These are phyloP conservation scores for Halcyon chelicuti DNA, from an alignment of 2,797 vertebrate species.

Conservation along the genomic window DNA sequence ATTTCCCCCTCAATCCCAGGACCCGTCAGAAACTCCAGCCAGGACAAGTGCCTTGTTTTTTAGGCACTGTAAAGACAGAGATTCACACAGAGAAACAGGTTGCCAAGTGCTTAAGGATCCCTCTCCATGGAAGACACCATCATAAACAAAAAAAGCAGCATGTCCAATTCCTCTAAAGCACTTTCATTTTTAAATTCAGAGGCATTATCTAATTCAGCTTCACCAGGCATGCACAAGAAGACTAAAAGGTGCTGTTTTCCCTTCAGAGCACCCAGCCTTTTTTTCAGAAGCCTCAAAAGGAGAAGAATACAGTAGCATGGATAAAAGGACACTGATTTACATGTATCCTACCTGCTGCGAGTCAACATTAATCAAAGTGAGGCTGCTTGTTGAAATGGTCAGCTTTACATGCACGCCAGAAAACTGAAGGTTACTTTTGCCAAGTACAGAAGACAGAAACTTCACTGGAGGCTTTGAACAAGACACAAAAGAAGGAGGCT, in stretches of 20 bases:
- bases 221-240: neutral
- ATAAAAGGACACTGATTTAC: neutral
- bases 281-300: neutral
- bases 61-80: neutral
- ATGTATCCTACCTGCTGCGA: conserved; percentile 85
- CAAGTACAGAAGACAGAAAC: conserved; percentile 87
- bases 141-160: neutral
- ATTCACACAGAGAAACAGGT: neutral
- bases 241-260: neutral
- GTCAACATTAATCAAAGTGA: conserved; percentile 85
- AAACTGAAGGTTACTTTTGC: conserved; percentile 92
- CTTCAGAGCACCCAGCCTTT: neutral
- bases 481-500: conserved; percentile 35
- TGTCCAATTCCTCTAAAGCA: neutral
- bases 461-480: conserved; percentile 84
- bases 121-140: neutral
- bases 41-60: neutral
- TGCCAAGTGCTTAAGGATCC: neutral
- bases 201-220: neutral
- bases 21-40: neutral
- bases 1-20: neutral
- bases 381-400: conserved; percentile 88
- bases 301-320: neutral
- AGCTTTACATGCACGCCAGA: conserved; percentile 89
- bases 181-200: neutral